A percentile compares a stretch with the other conserved stretches of the same genome.
Conservation (phyloP, 2,797 vertebrate species). For the Hypotaenidia philippensis region DNA sequence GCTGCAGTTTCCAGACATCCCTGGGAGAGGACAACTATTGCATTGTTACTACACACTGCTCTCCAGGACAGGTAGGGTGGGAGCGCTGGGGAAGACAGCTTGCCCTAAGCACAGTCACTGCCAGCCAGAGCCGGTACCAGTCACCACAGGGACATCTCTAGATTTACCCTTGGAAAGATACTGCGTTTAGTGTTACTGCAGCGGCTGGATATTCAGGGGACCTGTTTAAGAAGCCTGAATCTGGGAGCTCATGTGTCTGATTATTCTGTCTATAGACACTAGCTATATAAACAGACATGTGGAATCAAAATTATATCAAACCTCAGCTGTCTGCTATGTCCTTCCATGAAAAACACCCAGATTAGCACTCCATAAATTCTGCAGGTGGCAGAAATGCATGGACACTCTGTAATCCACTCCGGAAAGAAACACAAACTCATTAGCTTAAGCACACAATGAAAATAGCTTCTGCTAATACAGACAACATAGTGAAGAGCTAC, state of each 20-base stretch:
- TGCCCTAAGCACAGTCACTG: rapidly evolving
- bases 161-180: neutral
- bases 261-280: neutral
- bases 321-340: neutral
- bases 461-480: neutral
- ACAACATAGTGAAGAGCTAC: neutral
- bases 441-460: neutral
- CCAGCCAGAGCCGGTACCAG: rapidly evolving
- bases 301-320: neutral
- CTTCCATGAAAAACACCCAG: neutral
- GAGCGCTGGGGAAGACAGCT: neutral
- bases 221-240: neutral
- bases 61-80: rapidly evolving
- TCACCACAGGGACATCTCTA: rapidly evolving
- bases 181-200: neutral
- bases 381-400: neutral
- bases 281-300: rapidly evolving
- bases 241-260: rapidly evolving
- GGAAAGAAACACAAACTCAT: neutral
- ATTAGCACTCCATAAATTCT: neutral
- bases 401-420: neutral
- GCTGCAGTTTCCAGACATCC: neutral
- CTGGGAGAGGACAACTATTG: neutral
- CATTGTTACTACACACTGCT: rapidly evolving
- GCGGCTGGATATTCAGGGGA: neutral